A percentile compares a stretch with the other conserved stretches of the same genome.
These are phyloP conservation scores for Paedocypris sp. DNA, from an alignment of 2,113 vertebrate species.

Conservation along the genomic window DNA sequence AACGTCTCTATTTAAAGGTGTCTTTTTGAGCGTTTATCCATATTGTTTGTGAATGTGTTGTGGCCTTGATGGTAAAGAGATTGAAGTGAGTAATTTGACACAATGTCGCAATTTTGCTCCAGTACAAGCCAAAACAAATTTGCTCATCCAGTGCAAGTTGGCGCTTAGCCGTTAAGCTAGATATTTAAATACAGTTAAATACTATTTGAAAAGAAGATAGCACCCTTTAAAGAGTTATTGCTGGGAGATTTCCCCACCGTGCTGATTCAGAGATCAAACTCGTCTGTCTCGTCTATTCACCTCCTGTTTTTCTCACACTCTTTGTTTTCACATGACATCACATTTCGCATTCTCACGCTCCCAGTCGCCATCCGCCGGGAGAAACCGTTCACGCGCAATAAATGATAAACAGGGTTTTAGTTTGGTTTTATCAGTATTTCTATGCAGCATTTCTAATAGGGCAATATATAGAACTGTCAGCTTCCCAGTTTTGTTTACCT, in stretches of 20 bases:
- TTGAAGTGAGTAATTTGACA: conserved; percentile 4
- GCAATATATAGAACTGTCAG: conserved; percentile 1
- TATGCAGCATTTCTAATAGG: conserved; percentile 17
- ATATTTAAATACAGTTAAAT: conserved; percentile 24
- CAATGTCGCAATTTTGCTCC: neutral
- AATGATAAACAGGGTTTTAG: conserved; percentile 9
- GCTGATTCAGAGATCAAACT: conserved; percentile 39
- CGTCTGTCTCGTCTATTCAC: conserved; percentile 39
- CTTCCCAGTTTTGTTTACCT: neutral
- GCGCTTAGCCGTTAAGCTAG: neutral
- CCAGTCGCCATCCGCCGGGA: too few species aligned
- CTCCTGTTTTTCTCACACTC: conserved; percentile 24
- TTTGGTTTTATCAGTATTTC: neutral
- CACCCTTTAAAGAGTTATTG: conserved; percentile 18
- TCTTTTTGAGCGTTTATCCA: neutral
- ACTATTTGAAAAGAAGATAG: conserved; percentile 3
- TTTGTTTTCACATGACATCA: conserved; percentile 3
- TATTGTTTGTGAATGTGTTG: conserved; percentile 6
- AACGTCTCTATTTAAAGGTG: neutral
- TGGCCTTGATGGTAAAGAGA: conserved; percentile 16
- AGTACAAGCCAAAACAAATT: neutral
- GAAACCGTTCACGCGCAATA: neutral
- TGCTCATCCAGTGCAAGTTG: neutral
- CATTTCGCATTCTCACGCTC: neutral
- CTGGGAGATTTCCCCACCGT: conserved; percentile 44